Percentiles rank a stretch among this genome's conserved stretches.
Evolutionary conservation across 1,140 invertebrate genomes (phyloP).

Genomic region (Contarinia nasturtii): DNA sequence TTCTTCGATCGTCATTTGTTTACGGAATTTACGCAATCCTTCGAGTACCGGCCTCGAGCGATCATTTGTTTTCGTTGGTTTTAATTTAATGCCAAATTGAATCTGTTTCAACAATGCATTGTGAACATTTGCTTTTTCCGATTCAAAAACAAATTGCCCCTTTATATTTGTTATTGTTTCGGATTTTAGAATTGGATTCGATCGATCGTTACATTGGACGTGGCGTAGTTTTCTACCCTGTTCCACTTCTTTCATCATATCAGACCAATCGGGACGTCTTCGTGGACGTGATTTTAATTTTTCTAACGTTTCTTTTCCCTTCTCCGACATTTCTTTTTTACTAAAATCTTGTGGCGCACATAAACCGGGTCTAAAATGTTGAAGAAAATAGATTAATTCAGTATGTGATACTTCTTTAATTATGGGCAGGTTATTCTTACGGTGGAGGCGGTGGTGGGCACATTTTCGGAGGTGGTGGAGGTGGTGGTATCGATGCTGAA

Average conservation of each 20-base stretch:
- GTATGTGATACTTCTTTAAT: too few relatives aligned
- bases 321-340: slow-evolving; percentile 24
- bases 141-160: slow-evolving; percentile 71
- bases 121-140: slow-evolving; percentile 63
- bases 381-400: too few relatives aligned
- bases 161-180: slow-evolving; percentile 43
- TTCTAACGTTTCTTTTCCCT: slow-evolving; percentile 34
- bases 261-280: slow-evolving; percentile 66
- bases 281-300: slow-evolving; percentile 43
- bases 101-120: slow-evolving; percentile 71
- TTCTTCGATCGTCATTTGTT: slow-evolving; percentile 76
- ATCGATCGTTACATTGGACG: slow-evolving; percentile 66
- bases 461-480: slow-evolving; percentile 18
- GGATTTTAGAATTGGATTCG: slow-evolving; percentile 34
- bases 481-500: slow-evolving; percentile 16
- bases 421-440: not conserved
- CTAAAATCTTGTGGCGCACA: slow-evolving; percentile 18
- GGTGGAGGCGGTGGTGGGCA: not conserved
- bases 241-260: slow-evolving; percentile 80
- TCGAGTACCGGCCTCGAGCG: slow-evolving; percentile 65
- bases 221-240: slow-evolving; percentile 54
- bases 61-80: slow-evolving; percentile 62
- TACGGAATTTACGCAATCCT: slow-evolving; percentile 66
- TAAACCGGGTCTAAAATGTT: slow-evolving; percentile 24
- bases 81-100: slow-evolving; percentile 53